Evolutionary conservation across 2,888 invertebrate genomes (phyloP).

Genomic region (Drosophila nigritarsus): DNA sequence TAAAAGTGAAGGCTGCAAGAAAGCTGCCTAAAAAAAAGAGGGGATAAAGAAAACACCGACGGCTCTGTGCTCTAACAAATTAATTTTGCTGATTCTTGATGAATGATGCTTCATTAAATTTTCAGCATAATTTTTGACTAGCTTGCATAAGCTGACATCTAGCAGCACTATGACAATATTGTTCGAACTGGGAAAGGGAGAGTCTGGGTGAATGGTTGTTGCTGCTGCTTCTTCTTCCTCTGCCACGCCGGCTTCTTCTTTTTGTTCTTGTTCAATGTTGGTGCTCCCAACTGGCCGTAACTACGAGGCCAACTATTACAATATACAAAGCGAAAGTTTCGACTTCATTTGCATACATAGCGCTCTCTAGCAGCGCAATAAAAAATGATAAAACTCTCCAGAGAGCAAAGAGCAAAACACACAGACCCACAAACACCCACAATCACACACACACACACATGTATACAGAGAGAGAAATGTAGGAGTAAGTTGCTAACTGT

Average conservation of each 20-base stretch:
- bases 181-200: background rate
- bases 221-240: background rate
- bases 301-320: conserved; percentile 60
- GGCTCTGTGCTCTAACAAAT: conserved; percentile 15
- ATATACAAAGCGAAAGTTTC: conserved; percentile 75
- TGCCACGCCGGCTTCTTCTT: background rate
- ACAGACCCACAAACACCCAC: conserved; percentile 7
- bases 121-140: conserved; percentile 2
- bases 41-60: conserved; percentile 12
- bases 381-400: conserved; percentile 83
- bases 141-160: conserved; percentile 27
- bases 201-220: background rate
- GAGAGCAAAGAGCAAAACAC: conserved; percentile 42
- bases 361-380: conserved; percentile 82
- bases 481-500: conserved; percentile 55
- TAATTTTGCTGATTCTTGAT: conserved; percentile 12
- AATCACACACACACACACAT: background rate
- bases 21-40: conserved; percentile 5
- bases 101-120: conserved; percentile 13
- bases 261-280: conserved; percentile 1
- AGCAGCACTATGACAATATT: conserved; percentile 40
- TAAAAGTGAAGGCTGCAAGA: conserved; percentile 28
- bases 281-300: conserved; percentile 52
- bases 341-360: conserved; percentile 84
- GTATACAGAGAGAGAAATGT: background rate